Evolutionary conservation across 2,797 vertebrate species (phyloP).

Genomic region (Gorsachius magnificus): DNA sequence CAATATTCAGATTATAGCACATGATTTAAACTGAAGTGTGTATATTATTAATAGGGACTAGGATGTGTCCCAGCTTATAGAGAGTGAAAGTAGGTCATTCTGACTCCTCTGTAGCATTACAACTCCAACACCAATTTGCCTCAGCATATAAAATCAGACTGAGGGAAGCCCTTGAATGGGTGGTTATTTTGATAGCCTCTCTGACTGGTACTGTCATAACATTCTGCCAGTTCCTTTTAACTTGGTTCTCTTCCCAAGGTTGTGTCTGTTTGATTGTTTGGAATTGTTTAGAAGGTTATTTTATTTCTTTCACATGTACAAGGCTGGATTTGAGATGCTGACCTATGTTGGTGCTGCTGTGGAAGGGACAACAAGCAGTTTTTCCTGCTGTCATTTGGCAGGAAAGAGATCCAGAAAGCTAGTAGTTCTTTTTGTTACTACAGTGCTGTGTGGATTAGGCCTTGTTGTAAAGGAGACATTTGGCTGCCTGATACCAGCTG

Average conservation of each 20-base stretch:
- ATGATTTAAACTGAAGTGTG: conserved; percentile 2
- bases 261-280: not conserved
- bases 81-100: conserved; percentile 46
- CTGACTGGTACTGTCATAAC: not conserved
- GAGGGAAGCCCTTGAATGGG: not conserved
- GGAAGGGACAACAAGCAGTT: not conserved
- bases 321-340: not conserved
- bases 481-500: conserved; percentile 32
- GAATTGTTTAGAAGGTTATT: not conserved
- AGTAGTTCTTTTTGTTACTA: conserved; percentile 33
- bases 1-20: not conserved
- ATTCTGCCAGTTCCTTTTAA: not conserved
- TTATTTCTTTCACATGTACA: not conserved
- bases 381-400: not conserved
- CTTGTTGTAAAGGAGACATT: conserved; percentile 14
- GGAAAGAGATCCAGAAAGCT: conserved; percentile 5
- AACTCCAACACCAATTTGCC: not conserved
- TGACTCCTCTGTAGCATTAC: not conserved
- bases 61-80: not conserved
- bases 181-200: not conserved
- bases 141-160: not conserved
- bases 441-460: conserved; percentile 25
- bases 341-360: not conserved
- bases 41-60: conserved; percentile 27
- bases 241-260: not conserved